These are phyloP conservation scores for Sylvia atricapilla DNA, from an alignment of 2,113 vertebrate species.

Conservation along the genomic window DNA sequence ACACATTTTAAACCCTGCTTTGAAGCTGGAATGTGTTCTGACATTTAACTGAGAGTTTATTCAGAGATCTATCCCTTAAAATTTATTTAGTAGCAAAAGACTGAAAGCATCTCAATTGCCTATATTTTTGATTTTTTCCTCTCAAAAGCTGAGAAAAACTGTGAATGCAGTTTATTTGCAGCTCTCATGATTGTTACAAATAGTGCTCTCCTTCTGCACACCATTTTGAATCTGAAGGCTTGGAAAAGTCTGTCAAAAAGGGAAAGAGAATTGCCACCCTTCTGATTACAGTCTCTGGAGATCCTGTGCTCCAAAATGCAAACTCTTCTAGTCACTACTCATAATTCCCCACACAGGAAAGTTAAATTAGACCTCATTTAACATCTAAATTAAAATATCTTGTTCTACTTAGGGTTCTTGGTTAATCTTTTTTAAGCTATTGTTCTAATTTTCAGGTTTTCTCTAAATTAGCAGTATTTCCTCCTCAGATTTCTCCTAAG, in stretches of 20 bases:
- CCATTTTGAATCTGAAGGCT: not conserved
- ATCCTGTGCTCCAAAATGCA: not conserved
- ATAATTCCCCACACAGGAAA: not conserved
- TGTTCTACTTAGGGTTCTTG: not conserved
- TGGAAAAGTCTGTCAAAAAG: not conserved
- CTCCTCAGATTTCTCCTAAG: not conserved
- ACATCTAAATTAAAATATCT: not conserved
- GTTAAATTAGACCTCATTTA: not conserved
- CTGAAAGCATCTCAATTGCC: not conserved
- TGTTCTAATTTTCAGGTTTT: not conserved
- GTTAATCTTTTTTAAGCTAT: not conserved
- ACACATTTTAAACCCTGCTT: conserved; percentile 28
- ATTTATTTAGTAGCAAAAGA: not conserved
- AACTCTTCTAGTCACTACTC: not conserved
- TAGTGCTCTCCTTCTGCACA: not conserved
- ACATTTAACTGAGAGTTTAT: conserved; percentile 44
- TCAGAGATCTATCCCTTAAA: not conserved
- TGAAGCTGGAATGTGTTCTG: conserved; percentile 42
- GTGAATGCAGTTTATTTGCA: not conserved
- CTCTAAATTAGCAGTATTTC: not conserved
- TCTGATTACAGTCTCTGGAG: not conserved
- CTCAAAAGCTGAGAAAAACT: not conserved
- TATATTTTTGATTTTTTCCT: not conserved
- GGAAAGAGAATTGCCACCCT: not conserved
- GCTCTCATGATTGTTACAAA: not conserved